Conservation (phyloP, 23 tunicate species). For the Oikopleura dioica region DNA sequence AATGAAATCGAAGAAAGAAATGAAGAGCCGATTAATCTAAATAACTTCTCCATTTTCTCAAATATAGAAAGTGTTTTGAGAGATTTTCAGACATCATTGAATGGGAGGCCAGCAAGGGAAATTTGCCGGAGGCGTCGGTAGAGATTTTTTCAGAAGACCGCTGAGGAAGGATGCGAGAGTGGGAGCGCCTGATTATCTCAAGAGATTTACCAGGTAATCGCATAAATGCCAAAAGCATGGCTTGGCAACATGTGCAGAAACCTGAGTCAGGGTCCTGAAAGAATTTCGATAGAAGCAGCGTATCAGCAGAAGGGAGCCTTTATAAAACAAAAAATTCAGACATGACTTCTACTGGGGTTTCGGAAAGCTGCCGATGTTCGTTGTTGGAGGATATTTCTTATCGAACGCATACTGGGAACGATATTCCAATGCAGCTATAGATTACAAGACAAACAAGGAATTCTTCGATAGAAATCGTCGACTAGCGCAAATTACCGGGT, state of each 20-base stretch:
- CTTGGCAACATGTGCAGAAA: no score
- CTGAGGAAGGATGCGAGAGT: neutral
- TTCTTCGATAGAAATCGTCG: neutral
- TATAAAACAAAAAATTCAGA: no score
- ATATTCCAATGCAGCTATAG: neutral
- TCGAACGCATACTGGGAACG: neutral
- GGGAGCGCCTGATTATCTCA: neutral
- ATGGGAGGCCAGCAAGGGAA: no score
- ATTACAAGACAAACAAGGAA: neutral
- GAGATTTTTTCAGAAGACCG: neutral
- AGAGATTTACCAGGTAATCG: neutral
- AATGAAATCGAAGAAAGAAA: no score
- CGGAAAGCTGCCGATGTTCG: neutral
- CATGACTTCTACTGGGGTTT: neutral
- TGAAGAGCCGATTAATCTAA: no score
- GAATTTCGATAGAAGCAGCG: no score
- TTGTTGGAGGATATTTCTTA: neutral
- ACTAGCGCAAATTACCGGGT: neutral
- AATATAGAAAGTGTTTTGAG: no score
- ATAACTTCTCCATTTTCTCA: no score
- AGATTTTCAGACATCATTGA: no score
- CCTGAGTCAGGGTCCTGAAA: no score
- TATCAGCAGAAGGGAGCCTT: no score
- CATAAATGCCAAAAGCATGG: no score
- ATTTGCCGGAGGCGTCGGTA: neutral